Evolutionary conservation across 2,797 vertebrate genomes (phyloP).

Genomic region (Taeniopygia guttata): DNA sequence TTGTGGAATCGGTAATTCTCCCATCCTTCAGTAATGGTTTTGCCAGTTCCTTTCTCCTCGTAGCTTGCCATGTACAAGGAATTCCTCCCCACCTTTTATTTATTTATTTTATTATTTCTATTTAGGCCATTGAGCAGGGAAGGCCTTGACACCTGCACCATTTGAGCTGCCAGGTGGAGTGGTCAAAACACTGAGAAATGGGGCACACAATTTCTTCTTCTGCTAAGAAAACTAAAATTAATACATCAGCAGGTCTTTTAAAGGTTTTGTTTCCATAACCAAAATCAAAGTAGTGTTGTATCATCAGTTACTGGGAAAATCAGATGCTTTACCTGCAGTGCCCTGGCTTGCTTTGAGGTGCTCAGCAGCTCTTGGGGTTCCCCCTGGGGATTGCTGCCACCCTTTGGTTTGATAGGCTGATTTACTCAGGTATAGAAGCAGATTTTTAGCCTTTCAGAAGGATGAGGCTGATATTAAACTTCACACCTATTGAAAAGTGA

Average conservation of each 20-base stretch:
- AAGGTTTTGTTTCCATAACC: not conserved
- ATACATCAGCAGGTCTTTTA: not conserved
- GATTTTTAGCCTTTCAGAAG: not conserved
- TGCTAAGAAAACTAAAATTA: not conserved
- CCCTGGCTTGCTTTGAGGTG: not conserved
- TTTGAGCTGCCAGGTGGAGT: not conserved
- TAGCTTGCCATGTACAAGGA: not conserved
- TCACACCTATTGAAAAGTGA: not conserved
- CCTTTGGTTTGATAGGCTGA: not conserved
- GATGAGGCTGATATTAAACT: not conserved
- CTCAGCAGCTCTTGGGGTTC: not conserved
- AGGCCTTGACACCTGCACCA: not conserved
- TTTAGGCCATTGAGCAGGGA: not conserved
- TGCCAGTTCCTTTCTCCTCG: not conserved
- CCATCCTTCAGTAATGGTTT: not conserved
- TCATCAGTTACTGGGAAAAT: not conserved
- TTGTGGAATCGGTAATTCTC: not conserved
- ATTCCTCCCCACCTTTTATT: not conserved
- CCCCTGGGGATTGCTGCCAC: not conserved
- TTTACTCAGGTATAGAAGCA: not conserved
- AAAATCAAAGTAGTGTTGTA: not conserved
- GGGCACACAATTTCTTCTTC: not conserved
- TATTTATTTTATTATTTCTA: not conserved
- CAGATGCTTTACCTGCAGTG: not conserved
- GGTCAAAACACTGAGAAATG: not conserved